phyloP scores from a whole-genome alignment of 1,140 invertebrate species.

The Venturia canescens region DNA sequence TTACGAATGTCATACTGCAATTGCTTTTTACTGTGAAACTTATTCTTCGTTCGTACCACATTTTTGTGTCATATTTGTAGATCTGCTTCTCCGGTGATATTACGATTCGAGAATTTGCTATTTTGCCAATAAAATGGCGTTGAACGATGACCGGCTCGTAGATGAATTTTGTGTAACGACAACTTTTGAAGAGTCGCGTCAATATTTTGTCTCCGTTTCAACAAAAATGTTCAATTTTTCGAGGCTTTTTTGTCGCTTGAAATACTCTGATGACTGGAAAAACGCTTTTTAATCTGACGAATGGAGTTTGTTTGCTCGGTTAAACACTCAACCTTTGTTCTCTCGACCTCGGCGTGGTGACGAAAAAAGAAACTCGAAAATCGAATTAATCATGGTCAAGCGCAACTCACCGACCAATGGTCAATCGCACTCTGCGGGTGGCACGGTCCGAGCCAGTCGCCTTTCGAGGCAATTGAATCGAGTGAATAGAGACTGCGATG shows the following conservation, averaged over 20 bases:
- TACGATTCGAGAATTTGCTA: too few relatives aligned
- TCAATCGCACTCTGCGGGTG: conserved; percentile 71
- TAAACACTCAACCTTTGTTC: conserved; percentile 17
- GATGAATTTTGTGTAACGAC: too few relatives aligned
- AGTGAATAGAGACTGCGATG: conserved; percentile 39
- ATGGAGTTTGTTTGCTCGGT: conserved; percentile 25
- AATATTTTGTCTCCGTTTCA: too few relatives aligned
- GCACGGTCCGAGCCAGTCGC: conserved; percentile 60
- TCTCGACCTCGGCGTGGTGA: not conserved
- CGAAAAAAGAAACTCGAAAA: conserved; percentile 50
- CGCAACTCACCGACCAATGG: conserved; percentile 71
- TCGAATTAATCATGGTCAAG: conserved; percentile 74
- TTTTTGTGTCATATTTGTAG: too few relatives aligned
- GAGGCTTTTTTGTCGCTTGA: not conserved
- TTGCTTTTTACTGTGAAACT: too few relatives aligned
- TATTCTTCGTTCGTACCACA: too few relatives aligned
- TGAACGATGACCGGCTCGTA: too few relatives aligned
- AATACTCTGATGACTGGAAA: not conserved
- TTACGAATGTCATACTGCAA: too few relatives aligned
- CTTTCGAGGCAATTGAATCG: conserved; percentile 64
- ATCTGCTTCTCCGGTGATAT: too few relatives aligned
- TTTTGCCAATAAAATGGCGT: too few relatives aligned
- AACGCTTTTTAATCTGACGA: conserved; percentile 11
- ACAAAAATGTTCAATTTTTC: not conserved
- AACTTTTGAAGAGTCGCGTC: too few relatives aligned